Conservation (phyloP, 2,113 vertebrate genomes). For the Menidia beryllina region DNA sequence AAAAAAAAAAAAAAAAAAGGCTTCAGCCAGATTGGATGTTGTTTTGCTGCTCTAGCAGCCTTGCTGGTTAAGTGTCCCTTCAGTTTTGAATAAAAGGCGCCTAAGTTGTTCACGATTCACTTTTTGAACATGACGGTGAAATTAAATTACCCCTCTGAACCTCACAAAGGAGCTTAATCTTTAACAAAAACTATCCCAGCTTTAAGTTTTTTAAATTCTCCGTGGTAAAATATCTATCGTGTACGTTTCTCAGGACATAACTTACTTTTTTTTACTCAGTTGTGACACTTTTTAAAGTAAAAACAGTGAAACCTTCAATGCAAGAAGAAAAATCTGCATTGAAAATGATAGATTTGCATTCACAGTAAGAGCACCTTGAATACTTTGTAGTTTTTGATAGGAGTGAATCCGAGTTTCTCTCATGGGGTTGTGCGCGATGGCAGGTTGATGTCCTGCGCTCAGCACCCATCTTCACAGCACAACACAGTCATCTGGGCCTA, state of each 20-base stretch:
- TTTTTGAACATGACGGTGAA: not conserved
- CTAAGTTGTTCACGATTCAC: not conserved
- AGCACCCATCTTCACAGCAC: conserved; percentile 26
- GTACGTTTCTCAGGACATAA: not conserved
- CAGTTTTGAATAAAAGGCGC: not conserved
- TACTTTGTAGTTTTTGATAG: not conserved
- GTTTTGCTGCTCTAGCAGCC: not conserved
- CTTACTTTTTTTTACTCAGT: not conserved
- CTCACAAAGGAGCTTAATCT: not conserved
- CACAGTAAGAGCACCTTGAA: not conserved
- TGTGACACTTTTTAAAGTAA: not conserved
- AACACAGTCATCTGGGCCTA: conserved; percentile 33
- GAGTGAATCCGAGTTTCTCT: not conserved
- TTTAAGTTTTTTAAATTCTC: not conserved
- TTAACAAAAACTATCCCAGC: too few species aligned
- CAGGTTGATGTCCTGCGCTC: conserved; percentile 33
- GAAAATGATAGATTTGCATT: too few species aligned
- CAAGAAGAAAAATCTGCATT: too few species aligned
- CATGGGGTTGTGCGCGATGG: conserved; percentile 24
- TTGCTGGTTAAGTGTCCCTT: not conserved
- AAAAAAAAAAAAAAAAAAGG: not conserved
- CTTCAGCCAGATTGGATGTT: not conserved
- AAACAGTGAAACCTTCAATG: not conserved
- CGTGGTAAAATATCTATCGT: not conserved
- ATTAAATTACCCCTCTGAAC: not conserved